These are phyloP conservation scores for Catocala sponsa DNA, from an alignment of 2,888 invertebrate genomes.

Conservation along the genomic window DNA sequence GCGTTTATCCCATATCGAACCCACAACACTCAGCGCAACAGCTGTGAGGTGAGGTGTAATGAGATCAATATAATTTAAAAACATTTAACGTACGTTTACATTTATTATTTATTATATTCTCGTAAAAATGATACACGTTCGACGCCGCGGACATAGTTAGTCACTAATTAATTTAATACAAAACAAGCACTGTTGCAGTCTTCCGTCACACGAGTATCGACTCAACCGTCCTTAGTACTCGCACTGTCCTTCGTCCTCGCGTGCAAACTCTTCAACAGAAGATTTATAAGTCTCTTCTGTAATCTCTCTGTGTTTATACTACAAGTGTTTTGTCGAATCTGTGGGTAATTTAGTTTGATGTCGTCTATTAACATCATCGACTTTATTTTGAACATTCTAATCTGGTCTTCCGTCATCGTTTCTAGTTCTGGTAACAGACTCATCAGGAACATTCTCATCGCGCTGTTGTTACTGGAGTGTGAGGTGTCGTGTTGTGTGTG, in stretches of 20 bases:
- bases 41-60: no score
- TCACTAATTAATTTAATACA: no score
- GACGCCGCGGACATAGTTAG: no score
- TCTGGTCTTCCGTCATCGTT: constrained; percentile 57
- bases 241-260: neutral
- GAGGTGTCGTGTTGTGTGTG: neutral
- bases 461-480: constrained; percentile 12
- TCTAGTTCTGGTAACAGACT: constrained; percentile 60
- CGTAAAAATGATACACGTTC: no score
- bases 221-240: neutral
- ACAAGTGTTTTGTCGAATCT: constrained; percentile 22
- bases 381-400: constrained; percentile 59
- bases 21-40: no score
- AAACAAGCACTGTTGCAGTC: neutral
- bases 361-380: constrained; percentile 57
- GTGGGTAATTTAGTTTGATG: constrained; percentile 44
- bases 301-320: constrained; percentile 35
- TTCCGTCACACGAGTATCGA: neutral
- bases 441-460: constrained; percentile 54
- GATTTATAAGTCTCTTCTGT: constrained; percentile 56
- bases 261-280: constrained; percentile 52
- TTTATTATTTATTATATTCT: no score
- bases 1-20: no score
- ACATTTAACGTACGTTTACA: no score
- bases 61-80: no score